Evolutionary conservation across 2,113 vertebrate species (phyloP).

Genomic region (Perca fluviatilis): DNA sequence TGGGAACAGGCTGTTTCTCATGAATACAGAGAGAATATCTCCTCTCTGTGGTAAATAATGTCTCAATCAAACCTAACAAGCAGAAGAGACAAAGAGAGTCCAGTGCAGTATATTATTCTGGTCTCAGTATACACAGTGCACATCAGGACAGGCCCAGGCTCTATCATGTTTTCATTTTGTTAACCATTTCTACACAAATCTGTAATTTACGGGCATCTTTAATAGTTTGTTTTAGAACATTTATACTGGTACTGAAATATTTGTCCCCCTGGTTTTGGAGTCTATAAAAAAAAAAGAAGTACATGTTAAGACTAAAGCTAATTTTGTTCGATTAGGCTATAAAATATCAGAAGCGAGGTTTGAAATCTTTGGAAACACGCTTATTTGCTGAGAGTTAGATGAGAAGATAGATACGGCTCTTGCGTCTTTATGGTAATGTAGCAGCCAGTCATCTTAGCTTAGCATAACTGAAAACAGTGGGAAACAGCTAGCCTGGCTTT

Average conservation of each 20-base stretch:
- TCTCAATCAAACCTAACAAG: constrained; percentile 39
- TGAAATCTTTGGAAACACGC: background rate
- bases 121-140: background rate
- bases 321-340: background rate
- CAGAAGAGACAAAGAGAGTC: constrained; percentile 13
- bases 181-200: background rate
- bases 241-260: background rate
- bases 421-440: background rate
- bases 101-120: background rate
- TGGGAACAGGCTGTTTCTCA: constrained; percentile 55
- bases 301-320: background rate
- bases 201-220: background rate
- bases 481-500: background rate
- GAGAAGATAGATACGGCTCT: background rate
- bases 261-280: background rate
- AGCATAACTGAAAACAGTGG: background rate
- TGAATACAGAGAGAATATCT: constrained; percentile 52
- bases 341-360: background rate
- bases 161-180: constrained; percentile 1
- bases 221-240: background rate
- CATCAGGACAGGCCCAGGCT: background rate
- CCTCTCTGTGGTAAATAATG: constrained; percentile 37
- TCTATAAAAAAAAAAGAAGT: too few species aligned
- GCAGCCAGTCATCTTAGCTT: too few species aligned
- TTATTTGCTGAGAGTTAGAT: background rate